Percentiles rank a stretch among this genome's conserved stretches.
These are phyloP conservation scores for Gymnocheta viridis DNA, from an alignment of 2,888 invertebrate species.

Conservation along the genomic window DNA sequence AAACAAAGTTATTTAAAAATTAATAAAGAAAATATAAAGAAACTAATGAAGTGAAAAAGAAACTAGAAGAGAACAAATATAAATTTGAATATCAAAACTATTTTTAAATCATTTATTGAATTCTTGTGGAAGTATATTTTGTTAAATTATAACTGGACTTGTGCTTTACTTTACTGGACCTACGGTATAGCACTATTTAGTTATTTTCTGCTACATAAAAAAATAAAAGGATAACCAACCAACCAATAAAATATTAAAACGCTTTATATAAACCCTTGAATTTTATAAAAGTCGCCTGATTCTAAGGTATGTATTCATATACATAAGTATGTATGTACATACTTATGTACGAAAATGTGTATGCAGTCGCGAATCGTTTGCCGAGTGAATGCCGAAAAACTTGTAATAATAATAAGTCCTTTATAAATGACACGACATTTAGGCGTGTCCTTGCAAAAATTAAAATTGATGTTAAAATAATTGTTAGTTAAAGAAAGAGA, in stretches of 20 bases:
- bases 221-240: neutral
- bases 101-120: neutral
- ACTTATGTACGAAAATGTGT: neutral
- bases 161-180: constrained; percentile 66
- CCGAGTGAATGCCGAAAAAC: neutral
- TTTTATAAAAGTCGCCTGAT: constrained; percentile 78
- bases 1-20: constrained; percentile 18
- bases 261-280: constrained; percentile 10
- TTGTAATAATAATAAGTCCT: neutral
- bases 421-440: constrained; percentile 45
- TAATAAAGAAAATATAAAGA: neutral
- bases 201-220: constrained; percentile 20
- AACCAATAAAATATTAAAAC: neutral
- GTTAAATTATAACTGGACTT: constrained; percentile 48
- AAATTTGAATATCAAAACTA: neutral
- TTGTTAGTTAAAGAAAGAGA: neutral
- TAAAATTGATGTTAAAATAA: neutral
- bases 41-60: constrained; percentile 9
- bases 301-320: constrained; percentile 77
- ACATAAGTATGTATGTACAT: neutral
- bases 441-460: constrained; percentile 57
- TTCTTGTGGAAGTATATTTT: constrained; percentile 1
- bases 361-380: neutral
- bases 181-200: constrained; percentile 55
- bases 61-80: neutral